These are phyloP conservation scores for Cecropterus lyciades DNA, from an alignment of 1,140 invertebrate genomes.

Conservation along the genomic window DNA sequence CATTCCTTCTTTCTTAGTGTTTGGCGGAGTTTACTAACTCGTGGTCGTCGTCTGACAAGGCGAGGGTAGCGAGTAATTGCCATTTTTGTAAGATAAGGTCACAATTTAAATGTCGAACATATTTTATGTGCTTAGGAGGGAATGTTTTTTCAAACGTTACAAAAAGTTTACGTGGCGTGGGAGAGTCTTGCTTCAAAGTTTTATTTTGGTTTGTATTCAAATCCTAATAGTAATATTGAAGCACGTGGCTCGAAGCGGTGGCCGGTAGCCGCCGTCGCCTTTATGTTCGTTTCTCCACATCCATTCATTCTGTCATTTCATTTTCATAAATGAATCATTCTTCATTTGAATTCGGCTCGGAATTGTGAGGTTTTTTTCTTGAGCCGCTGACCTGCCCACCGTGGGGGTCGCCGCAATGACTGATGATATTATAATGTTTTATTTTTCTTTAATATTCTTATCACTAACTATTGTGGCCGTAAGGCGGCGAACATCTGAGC, in stretches of 20 bases:
- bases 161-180: constrained; percentile 18
- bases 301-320: constrained; percentile 82
- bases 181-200: constrained; percentile 7
- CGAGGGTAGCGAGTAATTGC: constrained; percentile 74
- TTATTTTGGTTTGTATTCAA: constrained; percentile 35
- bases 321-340: constrained; percentile 83
- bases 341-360: constrained; percentile 76
- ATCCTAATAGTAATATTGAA: constrained; percentile 42
- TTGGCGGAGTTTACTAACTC: constrained; percentile 75
- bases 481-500: constrained; percentile 41
- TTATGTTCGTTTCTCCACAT: constrained; percentile 63
- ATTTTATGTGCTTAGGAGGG: constrained; percentile 58
- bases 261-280: constrained; percentile 66
- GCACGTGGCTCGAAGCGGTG: constrained; percentile 61
- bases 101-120: constrained; percentile 78
- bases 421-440: constrained; percentile 82
- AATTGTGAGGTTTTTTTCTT: constrained; percentile 74
- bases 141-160: constrained; percentile 37
- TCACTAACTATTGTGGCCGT: constrained; percentile 68
- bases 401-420: constrained; percentile 69
- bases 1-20: constrained; percentile 80
- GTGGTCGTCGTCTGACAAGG: constrained; percentile 45
- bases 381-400: constrained; percentile 75
- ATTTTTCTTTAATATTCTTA: constrained; percentile 80
- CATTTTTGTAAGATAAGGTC: constrained; percentile 81